Percentiles rank a stretch among this genome's conserved stretches.
These are phyloP conservation scores for Centruroides sculpturatus DNA, from an alignment of 1,140 invertebrate species.

Conservation along the genomic window DNA sequence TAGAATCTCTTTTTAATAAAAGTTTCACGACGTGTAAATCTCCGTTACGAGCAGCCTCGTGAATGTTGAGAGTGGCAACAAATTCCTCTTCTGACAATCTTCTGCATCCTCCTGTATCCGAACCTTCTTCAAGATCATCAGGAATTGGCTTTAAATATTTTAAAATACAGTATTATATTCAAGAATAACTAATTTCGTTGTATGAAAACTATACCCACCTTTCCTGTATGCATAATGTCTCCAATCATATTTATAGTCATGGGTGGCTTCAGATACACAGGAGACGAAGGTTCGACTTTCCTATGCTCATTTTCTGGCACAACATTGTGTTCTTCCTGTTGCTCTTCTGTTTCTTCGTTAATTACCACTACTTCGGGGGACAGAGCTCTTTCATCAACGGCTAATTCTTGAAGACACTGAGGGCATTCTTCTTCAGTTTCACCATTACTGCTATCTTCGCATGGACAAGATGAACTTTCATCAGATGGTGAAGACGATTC, in stretches of 20 bases:
- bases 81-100: conserved; percentile 15
- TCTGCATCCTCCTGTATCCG: conserved; percentile 2
- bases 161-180: no score
- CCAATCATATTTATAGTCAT: neutral
- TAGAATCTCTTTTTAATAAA: conserved; percentile 12
- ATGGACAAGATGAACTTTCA: neutral
- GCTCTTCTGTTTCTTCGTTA: no score
- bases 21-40: conserved; percentile 18
- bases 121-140: no score
- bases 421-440: neutral
- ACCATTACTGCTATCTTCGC: neutral
- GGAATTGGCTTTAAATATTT: no score
- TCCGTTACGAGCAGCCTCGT: conserved; percentile 16
- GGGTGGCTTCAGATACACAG: no score
- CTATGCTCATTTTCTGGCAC: no score
- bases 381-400: neutral
- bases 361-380: neutral
- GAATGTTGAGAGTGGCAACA: conserved; percentile 16
- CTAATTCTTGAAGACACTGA: neutral
- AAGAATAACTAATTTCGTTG: no score
- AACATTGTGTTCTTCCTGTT: no score
- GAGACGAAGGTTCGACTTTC: no score
- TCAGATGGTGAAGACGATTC: neutral
- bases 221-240: neutral
- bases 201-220: neutral